Conservation (phyloP, 2,888 invertebrate species). For the Hecatera dysodea region DNA sequence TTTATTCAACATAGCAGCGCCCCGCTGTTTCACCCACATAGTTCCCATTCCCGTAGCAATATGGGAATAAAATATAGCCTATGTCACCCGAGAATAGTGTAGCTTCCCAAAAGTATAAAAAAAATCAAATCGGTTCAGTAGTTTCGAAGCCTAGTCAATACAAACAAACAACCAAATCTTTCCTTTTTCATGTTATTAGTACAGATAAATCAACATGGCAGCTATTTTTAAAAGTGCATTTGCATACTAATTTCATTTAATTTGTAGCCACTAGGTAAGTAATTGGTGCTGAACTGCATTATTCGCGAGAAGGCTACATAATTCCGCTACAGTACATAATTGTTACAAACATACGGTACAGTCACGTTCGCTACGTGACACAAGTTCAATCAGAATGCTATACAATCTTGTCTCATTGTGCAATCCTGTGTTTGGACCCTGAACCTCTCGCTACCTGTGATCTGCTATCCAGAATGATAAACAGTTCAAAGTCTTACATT, state of each 20-base stretch:
- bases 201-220: background rate
- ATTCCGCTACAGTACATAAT: conserved; percentile 29
- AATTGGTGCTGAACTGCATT: conserved; percentile 3
- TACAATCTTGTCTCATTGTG: conserved; percentile 60
- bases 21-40: too few relatives aligned
- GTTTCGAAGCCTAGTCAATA: too few relatives aligned
- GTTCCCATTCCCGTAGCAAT: too few relatives aligned
- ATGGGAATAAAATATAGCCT: too few relatives aligned
- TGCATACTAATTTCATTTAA: background rate
- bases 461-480: background rate
- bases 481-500: background rate
- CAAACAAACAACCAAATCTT: too few relatives aligned
- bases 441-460: background rate
- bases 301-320: conserved; percentile 3
- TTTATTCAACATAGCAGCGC: too few relatives aligned
- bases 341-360: conserved; percentile 36
- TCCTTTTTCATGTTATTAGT: too few relatives aligned
- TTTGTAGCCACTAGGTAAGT: background rate
- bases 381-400: conserved; percentile 51
- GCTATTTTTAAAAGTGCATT: background rate
- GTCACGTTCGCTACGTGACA: conserved; percentile 74
- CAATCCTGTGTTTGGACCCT: conserved; percentile 9
- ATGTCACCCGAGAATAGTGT: too few relatives aligned
- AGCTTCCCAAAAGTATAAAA: too few relatives aligned
- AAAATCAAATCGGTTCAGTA: too few relatives aligned